phyloP scores from a whole-genome alignment of 2,113 vertebrate species.

The Pluvianellus socialis region DNA sequence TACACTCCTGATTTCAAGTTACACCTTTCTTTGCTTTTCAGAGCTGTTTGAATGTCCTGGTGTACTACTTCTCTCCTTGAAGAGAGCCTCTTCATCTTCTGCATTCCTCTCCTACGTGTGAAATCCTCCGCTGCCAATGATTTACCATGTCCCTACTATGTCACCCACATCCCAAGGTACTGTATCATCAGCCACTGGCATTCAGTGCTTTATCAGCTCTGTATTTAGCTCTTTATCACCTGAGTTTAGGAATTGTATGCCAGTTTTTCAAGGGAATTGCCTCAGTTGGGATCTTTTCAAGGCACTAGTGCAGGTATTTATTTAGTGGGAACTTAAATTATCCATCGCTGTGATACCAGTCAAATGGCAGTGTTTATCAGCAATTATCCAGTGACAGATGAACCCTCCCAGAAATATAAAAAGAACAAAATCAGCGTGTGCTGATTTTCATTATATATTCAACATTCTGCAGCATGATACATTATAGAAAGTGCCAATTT shows the following conservation, averaged over 20 bases:
- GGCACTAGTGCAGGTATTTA: constrained; percentile 6
- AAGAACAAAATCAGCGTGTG: constrained; percentile 18
- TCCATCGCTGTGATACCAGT: constrained; percentile 34
- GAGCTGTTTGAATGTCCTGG: not conserved
- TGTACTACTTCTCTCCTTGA: not conserved
- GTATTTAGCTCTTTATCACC: not conserved
- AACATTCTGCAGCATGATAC: constrained; percentile 11
- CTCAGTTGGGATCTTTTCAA: constrained; percentile 39
- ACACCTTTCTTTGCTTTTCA: not conserved
- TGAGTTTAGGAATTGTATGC: not conserved
- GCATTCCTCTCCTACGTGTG: not conserved
- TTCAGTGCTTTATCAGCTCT: not conserved
- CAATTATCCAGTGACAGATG: constrained; percentile 57
- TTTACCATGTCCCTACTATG: not conserved
- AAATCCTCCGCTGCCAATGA: not conserved
- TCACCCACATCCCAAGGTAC: not conserved
- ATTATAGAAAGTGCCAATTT: constrained; percentile 42
- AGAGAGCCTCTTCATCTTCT: not conserved
- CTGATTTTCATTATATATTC: constrained; percentile 37
- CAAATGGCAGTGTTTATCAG: constrained; percentile 68
- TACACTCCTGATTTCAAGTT: not conserved
- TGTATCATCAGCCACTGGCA: not conserved
- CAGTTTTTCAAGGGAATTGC: not conserved
- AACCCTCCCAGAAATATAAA: constrained; percentile 42
- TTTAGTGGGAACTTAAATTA: constrained; percentile 60